Evolutionary conservation across 64 coral and sea anemone genomes (phyloP).

Genomic region (Montipora sp.): DNA sequence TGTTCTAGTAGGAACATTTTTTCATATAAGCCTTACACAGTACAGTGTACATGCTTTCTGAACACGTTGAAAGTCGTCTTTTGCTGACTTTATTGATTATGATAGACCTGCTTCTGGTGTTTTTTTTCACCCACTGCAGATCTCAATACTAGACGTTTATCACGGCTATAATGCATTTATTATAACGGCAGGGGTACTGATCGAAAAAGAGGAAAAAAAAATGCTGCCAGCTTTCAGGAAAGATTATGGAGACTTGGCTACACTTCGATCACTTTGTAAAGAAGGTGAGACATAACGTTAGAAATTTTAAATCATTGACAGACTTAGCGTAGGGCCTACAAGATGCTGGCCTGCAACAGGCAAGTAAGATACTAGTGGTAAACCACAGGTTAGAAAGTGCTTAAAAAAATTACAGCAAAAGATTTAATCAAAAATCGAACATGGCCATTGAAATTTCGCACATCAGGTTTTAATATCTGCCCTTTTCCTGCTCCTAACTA

Average conservation of each 20-base stretch:
- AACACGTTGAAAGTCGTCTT: no score
- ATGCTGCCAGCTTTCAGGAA: neutral
- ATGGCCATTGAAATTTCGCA: no score
- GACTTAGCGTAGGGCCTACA: neutral
- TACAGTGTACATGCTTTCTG: no score
- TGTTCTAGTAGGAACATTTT: no score
- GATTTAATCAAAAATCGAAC: neutral
- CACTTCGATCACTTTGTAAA: conserved; percentile 9
- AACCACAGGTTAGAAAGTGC: neutral
- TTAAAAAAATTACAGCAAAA: neutral
- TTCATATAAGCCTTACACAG: no score
- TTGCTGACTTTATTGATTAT: no score
- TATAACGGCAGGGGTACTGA: neutral
- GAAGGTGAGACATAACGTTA: neutral
- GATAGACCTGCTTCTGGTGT: no score
- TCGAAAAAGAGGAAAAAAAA: neutral
- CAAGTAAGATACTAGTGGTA: neutral
- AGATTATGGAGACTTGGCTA: neutral
- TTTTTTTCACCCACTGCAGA: no score
- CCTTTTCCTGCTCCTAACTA: no score
- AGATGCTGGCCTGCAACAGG: neutral
- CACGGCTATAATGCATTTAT: neutral
- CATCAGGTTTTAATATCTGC: no score
- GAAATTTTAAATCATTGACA: neutral
- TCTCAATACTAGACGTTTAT: no score